A percentile compares a stretch with the other conserved stretches of the same genome.
Conservation (phyloP, 2,888 invertebrate species). For the Oscheius onirici region DNA sequence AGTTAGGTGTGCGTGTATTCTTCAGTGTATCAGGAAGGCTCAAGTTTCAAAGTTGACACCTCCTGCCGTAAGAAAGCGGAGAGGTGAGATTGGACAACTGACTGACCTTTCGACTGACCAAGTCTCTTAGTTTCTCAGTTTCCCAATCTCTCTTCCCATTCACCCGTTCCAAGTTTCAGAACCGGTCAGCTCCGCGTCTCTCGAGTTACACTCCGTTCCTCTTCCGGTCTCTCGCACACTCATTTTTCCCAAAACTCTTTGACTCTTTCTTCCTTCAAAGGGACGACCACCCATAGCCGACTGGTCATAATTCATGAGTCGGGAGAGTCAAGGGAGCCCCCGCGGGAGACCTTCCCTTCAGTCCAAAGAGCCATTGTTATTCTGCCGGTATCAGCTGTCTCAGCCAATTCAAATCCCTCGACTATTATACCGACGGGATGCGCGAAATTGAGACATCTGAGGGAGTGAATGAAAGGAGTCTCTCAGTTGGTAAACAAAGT, state of each 20-base stretch:
- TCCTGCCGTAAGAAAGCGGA: too few relatives aligned
- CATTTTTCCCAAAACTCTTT: background rate
- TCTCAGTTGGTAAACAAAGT: background rate
- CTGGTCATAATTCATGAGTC: slow-evolving; percentile 12
- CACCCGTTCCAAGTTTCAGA: background rate
- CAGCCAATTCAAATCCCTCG: slow-evolving; percentile 2
- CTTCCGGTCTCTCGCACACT: background rate
- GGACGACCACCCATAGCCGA: background rate
- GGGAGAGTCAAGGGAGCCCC: slow-evolving; percentile 5
- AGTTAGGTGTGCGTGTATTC: too few relatives aligned
- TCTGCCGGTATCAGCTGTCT: slow-evolving; percentile 21
- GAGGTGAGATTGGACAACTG: too few relatives aligned
- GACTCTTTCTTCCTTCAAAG: background rate
- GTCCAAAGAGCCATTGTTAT: slow-evolving; percentile 6
- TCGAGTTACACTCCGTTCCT: background rate
- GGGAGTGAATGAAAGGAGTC: background rate
- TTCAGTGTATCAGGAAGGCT: too few relatives aligned
- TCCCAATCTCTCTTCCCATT: background rate
- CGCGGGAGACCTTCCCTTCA: background rate
- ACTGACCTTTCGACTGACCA: background rate
- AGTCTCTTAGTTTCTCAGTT: background rate
- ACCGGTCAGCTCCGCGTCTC: background rate
- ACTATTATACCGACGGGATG: slow-evolving; percentile 8
- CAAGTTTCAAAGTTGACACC: too few relatives aligned
- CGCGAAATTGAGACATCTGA: slow-evolving; percentile 4